Conservation (phyloP, 64 coral and sea anemone species). For the Porites lutea region DNA sequence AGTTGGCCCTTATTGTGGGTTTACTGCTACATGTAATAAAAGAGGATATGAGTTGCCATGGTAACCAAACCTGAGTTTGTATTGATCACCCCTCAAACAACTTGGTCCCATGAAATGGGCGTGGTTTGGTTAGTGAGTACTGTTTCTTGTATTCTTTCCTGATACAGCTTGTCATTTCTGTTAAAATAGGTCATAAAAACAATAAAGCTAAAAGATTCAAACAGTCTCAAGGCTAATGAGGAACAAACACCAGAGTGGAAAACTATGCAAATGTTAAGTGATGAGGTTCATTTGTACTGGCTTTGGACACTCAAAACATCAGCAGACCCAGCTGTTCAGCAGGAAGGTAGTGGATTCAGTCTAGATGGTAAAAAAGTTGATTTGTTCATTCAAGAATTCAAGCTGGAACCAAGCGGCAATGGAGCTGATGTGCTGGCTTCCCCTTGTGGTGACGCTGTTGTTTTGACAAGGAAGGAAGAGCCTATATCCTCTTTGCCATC, state of each 20-base stretch:
- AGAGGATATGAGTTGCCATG: no score
- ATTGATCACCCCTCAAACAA: no score
- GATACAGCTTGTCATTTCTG: neutral
- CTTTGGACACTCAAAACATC: conserved; percentile 24
- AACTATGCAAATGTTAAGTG: conserved; percentile 66
- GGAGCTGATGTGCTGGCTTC: neutral
- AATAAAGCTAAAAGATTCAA: neutral
- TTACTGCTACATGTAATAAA: no score
- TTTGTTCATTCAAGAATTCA: conserved; percentile 55
- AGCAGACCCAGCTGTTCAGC: neutral
- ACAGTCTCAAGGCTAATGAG: neutral
- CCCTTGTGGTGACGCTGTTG: conserved; percentile 21
- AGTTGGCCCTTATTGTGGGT: no score
- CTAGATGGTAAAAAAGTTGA: conserved; percentile 18
- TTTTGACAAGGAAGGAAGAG: conserved; percentile 29
- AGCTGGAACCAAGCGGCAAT: conserved; percentile 9
- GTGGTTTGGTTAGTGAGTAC: no score
- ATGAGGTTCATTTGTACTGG: conserved; percentile 73
- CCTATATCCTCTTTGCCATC: conserved; percentile 12
- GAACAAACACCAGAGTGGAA: neutral
- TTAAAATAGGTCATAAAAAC: conserved; percentile 5
- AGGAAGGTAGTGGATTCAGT: neutral
- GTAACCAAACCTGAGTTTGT: no score
- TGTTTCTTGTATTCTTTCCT: no score
- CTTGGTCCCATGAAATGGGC: no score